phyloP scores from a whole-genome alignment of 2,113 vertebrate species.

The Dinomys branickii region DNA sequence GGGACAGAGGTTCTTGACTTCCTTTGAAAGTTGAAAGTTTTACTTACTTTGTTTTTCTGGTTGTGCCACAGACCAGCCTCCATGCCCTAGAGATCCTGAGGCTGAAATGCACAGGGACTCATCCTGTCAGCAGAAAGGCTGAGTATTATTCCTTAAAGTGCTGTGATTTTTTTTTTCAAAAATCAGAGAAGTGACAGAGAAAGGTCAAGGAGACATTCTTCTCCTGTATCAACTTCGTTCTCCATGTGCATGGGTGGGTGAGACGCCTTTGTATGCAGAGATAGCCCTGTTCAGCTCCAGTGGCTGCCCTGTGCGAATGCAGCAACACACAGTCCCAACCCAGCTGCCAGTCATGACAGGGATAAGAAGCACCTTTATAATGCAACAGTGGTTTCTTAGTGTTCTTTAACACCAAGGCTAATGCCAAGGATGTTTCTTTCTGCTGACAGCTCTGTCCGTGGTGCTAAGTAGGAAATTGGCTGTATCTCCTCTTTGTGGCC shows the following conservation, averaged over 20 bases:
- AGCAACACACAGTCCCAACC: not conserved
- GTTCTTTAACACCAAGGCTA: not conserved
- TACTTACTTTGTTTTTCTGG: not conserved
- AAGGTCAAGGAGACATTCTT: conserved; percentile 28
- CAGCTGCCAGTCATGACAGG: not conserved
- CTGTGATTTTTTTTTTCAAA: conserved; percentile 1
- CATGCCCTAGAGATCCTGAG: not conserved
- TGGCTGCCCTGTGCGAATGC: not conserved
- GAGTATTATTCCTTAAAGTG: conserved; percentile 15
- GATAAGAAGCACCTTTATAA: not conserved
- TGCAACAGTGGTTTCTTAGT: not conserved
- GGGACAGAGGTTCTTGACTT: not conserved
- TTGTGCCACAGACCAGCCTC: not conserved
- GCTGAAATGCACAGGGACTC: not conserved
- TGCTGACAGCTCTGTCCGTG: conserved; percentile 77
- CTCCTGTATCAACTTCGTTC: not conserved
- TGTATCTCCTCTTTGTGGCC: conserved; percentile 43
- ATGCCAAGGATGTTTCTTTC: conserved; percentile 1
- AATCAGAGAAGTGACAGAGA: conserved; percentile 28
- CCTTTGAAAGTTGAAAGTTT: not conserved
- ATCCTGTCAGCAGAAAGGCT: not conserved
- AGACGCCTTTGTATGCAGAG: not conserved
- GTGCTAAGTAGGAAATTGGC: conserved; percentile 67
- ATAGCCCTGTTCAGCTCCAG: not conserved
- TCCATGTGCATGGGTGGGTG: not conserved